A percentile compares a stretch with the other conserved stretches of the same genome.
Evolutionary conservation across 2,888 invertebrate genomes (phyloP).

Genomic region (Polyommatus icarus): DNA sequence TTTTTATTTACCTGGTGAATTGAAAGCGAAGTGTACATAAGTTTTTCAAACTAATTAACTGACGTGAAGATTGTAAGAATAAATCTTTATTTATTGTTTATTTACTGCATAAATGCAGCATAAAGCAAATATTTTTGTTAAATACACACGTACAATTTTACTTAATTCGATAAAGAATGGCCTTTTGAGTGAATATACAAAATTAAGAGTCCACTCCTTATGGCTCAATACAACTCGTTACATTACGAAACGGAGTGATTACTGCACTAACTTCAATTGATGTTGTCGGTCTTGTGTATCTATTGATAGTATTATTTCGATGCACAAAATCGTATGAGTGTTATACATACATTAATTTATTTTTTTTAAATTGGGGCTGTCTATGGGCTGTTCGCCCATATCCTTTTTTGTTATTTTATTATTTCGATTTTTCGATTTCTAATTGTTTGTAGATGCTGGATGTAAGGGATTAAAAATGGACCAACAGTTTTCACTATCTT

Average conservation of each 20-base stretch:
- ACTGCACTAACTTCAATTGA: not conserved
- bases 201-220: not conserved
- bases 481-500: slow-evolving; percentile 85
- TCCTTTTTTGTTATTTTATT: too few species aligned
- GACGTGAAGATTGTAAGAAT: not conserved
- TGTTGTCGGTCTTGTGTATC: not conserved
- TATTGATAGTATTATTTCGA: not conserved
- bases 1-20: not conserved
- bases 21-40: not conserved
- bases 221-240: not conserved
- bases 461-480: slow-evolving; percentile 74
- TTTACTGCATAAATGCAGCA: not conserved
- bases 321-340: not conserved
- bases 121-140: not conserved
- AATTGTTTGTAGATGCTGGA: slow-evolving; percentile 42
- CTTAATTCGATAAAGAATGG: not conserved
- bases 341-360: not conserved
- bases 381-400: too few species aligned
- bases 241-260: not conserved
- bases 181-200: not conserved
- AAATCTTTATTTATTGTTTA: not conserved
- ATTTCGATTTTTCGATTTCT: too few species aligned
- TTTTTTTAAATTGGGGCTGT: too few species aligned
- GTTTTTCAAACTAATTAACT: not conserved
- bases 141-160: not conserved